Conservation (phyloP, 1,140 invertebrate species). For the Coenobita brevimanus region DNA sequence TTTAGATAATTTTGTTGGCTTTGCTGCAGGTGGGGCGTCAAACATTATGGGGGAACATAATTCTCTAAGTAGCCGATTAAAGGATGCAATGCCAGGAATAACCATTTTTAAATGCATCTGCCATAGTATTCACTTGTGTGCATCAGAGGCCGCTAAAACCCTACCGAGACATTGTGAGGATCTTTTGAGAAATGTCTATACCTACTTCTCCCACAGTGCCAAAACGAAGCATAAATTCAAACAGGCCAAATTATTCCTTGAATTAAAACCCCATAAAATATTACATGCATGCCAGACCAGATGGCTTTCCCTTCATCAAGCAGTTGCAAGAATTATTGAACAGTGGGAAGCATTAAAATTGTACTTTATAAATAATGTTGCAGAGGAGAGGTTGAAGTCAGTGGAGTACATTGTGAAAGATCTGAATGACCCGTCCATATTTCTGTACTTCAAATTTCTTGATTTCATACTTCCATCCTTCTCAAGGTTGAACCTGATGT, state of each 20-base stretch:
- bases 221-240: conserved; percentile 23
- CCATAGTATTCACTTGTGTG: conserved; percentile 23
- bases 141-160: conserved; percentile 22
- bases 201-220: conserved; percentile 12
- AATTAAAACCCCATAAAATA: conserved; percentile 45
- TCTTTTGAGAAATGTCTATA: conserved; percentile 16
- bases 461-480: conserved; percentile 10
- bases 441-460: conserved; percentile 35
- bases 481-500: background rate
- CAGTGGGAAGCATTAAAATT: conserved; percentile 36
- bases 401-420: conserved; percentile 27
- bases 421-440: conserved; percentile 38
- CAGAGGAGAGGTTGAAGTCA: conserved; percentile 1
- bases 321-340: conserved; percentile 21
- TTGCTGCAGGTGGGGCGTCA: conserved; percentile 11
- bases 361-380: conserved; percentile 14
- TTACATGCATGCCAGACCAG: conserved; percentile 28
- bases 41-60: background rate
- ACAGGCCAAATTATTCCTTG: background rate
- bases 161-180: conserved; percentile 7
- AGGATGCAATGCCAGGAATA: background rate
- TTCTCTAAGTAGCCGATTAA: conserved; percentile 2
- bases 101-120: conserved; percentile 26
- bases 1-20: background rate
- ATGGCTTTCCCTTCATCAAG: conserved; percentile 26